Evolutionary conservation across 2,113 vertebrate species (phyloP).

Genomic region (Nothoprocta perdicaria): DNA sequence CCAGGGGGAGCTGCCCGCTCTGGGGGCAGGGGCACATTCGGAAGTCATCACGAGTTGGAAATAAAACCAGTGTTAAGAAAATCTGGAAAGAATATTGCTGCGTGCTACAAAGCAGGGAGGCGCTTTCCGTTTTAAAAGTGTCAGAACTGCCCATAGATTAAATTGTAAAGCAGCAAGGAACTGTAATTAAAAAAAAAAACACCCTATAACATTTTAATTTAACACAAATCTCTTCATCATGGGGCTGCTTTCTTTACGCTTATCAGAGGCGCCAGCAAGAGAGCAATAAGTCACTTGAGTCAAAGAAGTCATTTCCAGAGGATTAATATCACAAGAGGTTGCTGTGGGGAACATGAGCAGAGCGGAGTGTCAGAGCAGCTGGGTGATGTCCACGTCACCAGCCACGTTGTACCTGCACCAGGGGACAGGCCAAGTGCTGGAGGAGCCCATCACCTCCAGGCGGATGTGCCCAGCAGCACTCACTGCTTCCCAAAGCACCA

Average conservation of each 20-base stretch:
- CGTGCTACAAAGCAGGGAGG: not conserved
- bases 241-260: not conserved
- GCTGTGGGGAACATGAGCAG: not conserved
- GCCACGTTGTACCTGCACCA: rapidly evolving
- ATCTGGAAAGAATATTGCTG: not conserved
- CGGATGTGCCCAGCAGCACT: too few relatives aligned
- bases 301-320: conserved; percentile 2
- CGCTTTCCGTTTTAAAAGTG: not conserved
- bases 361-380: not conserved
- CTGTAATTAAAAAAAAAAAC: not conserved
- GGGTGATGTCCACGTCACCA: not conserved
- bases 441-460: not conserved
- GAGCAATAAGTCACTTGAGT: not conserved
- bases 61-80: not conserved
- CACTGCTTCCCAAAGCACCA: not conserved
- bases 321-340: conserved; percentile 18
- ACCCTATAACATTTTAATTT: not conserved
- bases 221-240: not conserved
- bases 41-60: not conserved
- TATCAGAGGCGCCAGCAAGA: not conserved
- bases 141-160: not conserved
- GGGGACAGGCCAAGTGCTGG: not conserved
- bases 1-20: not conserved
- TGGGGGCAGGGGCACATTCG: not conserved
- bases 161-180: not conserved